These are phyloP conservation scores for Seladonia tumulorum DNA, from an alignment of 2,888 invertebrate species.

Conservation along the genomic window DNA sequence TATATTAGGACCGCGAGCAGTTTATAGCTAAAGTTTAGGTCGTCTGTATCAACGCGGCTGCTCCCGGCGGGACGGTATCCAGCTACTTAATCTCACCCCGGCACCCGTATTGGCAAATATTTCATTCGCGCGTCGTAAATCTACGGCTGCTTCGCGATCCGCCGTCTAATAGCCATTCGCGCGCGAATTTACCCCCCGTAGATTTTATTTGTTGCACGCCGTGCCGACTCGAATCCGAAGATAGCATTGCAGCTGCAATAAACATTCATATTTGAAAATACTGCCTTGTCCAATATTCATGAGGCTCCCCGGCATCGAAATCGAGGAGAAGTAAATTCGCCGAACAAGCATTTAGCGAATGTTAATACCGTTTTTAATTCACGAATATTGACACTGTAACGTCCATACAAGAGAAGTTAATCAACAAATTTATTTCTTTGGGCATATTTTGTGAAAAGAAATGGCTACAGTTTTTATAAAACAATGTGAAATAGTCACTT, in stretches of 20 bases:
- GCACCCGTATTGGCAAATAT: conserved; percentile 58
- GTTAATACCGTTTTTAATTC: too few relatives aligned
- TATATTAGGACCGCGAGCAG: conserved; percentile 50
- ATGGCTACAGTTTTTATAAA: too few relatives aligned
- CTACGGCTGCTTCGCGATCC: conserved; percentile 26
- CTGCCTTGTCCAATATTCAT: neutral
- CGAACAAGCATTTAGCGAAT: neutral
- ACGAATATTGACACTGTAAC: too few relatives aligned
- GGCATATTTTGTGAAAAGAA: too few relatives aligned
- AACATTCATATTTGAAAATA: neutral
- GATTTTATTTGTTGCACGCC: conserved; percentile 9
- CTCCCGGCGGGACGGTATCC: conserved; percentile 53
- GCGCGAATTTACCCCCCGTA: conserved; percentile 27
- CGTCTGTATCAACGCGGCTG: conserved; percentile 54
- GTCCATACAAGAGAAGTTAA: too few relatives aligned
- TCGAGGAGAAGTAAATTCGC: neutral
- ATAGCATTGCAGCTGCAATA: neutral
- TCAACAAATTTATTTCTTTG: too few relatives aligned
- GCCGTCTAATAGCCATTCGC: conserved; percentile 18
- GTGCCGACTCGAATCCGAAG: neutral
- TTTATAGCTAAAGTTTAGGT: conserved; percentile 61
- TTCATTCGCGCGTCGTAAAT: conserved; percentile 54
- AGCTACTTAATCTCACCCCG: conserved; percentile 57
- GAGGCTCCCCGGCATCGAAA: neutral
- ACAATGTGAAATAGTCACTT: too few relatives aligned